These are phyloP conservation scores for Edolisoma coerulescens DNA, from an alignment of 2,113 vertebrate species.

Conservation along the genomic window DNA sequence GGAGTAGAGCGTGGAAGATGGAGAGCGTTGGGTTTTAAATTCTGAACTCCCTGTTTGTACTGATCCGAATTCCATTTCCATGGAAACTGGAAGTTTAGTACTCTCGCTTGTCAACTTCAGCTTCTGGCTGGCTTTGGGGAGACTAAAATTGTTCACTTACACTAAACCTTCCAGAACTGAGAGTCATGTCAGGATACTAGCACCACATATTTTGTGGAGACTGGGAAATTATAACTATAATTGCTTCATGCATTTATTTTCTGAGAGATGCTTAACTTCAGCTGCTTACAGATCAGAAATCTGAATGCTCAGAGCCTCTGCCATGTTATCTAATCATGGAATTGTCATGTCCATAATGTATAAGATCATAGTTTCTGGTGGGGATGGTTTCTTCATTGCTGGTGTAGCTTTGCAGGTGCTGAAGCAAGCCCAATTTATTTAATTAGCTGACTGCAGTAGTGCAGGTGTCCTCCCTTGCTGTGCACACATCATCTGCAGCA, in stretches of 20 bases:
- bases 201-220: background rate
- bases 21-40: background rate
- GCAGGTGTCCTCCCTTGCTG: background rate
- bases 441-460: background rate
- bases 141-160: background rate
- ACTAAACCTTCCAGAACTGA: background rate
- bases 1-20: background rate
- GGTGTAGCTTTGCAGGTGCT: background rate
- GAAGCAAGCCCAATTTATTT: background rate
- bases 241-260: background rate
- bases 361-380: background rate
- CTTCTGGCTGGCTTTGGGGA: background rate
- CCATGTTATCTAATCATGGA: background rate
- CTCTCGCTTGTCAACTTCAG: background rate
- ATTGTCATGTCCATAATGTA: background rate
- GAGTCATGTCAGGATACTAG: background rate
- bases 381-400: background rate
- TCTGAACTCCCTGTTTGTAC: background rate
- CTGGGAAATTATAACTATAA: background rate
- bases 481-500: background rate
- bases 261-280: background rate
- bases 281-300: background rate
- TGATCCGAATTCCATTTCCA: slow-evolving; percentile 17
- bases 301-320: background rate
- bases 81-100: slow-evolving; percentile 10